Evolutionary conservation across 1,140 invertebrate species (phyloP).

Genomic region (Spodoptera litura): DNA sequence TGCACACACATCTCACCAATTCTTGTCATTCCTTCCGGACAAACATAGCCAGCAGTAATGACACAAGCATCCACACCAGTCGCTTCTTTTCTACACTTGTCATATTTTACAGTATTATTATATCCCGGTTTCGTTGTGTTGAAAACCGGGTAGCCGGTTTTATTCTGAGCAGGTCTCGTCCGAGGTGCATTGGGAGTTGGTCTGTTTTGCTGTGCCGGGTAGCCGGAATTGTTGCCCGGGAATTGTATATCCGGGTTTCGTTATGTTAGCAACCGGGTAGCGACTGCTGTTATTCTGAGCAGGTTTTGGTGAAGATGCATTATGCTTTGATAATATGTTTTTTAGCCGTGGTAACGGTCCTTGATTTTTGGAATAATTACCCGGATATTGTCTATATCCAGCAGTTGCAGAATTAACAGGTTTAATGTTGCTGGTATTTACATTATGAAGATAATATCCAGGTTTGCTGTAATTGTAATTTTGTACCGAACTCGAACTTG

Average conservation of each 20-base stretch:
- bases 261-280: too few species aligned
- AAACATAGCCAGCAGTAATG: background rate
- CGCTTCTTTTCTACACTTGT: background rate
- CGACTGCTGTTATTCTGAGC: background rate
- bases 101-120: too few species aligned
- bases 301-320: too few species aligned
- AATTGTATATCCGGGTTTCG: too few species aligned
- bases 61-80: background rate
- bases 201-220: background rate
- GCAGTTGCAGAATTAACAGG: too few species aligned
- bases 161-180: too few species aligned
- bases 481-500: too few species aligned
- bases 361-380: background rate
- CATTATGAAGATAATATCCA: background rate
- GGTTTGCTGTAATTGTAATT: background rate
- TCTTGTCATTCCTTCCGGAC: background rate
- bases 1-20: background rate
- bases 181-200: too few species aligned
- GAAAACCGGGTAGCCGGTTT: too few species aligned
- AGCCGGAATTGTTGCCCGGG: background rate
- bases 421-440: too few species aligned
- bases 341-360: background rate
- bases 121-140: too few species aligned
- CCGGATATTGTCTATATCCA: too few species aligned
- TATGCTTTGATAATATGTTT: background rate